These are phyloP conservation scores for Lagopus muta DNA, from an alignment of 2,113 vertebrate genomes.

Conservation along the genomic window DNA sequence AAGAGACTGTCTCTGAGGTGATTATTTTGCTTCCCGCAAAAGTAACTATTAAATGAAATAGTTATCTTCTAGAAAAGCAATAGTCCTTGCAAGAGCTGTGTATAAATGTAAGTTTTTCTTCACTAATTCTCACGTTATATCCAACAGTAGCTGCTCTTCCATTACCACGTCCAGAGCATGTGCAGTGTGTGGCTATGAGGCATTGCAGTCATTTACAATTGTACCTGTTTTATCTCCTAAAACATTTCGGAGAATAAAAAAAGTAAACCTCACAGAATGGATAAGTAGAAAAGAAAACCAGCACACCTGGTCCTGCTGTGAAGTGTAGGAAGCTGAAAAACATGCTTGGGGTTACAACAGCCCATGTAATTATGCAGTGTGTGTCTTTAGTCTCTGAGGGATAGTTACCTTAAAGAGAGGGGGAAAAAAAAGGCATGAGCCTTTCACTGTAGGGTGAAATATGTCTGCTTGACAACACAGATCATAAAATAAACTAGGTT, in stretches of 20 bases:
- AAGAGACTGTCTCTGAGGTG: slow-evolving; percentile 47
- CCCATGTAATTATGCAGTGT: background rate
- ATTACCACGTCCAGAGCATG: slow-evolving; percentile 4
- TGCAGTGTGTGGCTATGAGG: background rate
- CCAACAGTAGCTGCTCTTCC: background rate
- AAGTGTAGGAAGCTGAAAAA: slow-evolving; percentile 10
- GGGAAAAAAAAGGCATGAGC: background rate
- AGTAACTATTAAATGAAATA: slow-evolving; percentile 74
- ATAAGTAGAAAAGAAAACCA: background rate
- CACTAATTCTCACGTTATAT: slow-evolving; percentile 32
- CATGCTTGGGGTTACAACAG: background rate
- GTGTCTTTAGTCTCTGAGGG: slow-evolving; percentile 28
- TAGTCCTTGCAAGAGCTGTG: slow-evolving; percentile 34
- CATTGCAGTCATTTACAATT: background rate
- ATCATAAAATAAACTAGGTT: background rate
- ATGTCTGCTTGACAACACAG: background rate
- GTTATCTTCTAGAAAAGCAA: slow-evolving; percentile 56
- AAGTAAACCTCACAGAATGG: background rate
- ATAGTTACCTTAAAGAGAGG: background rate
- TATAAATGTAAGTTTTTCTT: background rate
- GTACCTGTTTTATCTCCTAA: background rate
- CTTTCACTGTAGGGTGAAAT: background rate
- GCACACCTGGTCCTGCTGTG: background rate
- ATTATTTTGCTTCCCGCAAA: slow-evolving; percentile 71
- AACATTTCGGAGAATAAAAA: background rate